Base-by-base conservation (phyloP, 2,888 invertebrate species). In the Drosophila demipolita region DNA sequence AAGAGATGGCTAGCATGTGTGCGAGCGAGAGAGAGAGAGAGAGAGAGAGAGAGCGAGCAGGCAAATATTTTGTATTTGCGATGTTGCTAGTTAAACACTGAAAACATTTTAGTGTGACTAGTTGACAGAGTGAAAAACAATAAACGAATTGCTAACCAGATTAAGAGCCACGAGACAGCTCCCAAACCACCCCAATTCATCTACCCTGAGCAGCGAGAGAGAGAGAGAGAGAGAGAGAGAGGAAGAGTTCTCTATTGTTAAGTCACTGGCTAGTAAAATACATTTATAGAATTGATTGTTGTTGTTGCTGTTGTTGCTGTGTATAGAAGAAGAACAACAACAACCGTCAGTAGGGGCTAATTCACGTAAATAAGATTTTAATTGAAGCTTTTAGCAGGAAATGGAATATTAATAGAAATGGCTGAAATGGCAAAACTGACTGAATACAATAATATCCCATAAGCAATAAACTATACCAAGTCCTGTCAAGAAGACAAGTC, bases 381-480 rank as follows among this genome's bases (percentile, higher is more conserved):
- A 82, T 82, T 87, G 82, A 82, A 84, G 78, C 85, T 87, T 74
- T 87, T 87, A 87, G 87, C 78, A 81, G 85, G 82, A 82, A 87
- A 82, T 87, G 78, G 85, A 84, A 87, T 82, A 84, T 87, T 87
- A 84, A 87, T 82, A 74, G 78, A 66, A 71, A 70, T 36, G 63
- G 64, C 54, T 52, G 79, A 29, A 29, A 60, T 72, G 67, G 57
- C 45, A 33, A 38, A 29, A 40, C 54, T 20, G 54, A 42, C 67
- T 45, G 45, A 57, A 50, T 8, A 40, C 50, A 32, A 42, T 53
- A 60, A 69, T 49, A 36, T 26, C 36, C 33, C 45, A 45, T 38
- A 20, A 38, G 45, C 45, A 33, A 52, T 48, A 48, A 53, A 53
- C 61, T 45, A 38, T 9, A 50, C 50, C 52, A 12, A 17, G 52